These are phyloP conservation scores for Pandemis cinnamomeana DNA, from an alignment of 2,888 invertebrate genomes.

Conservation along the genomic window DNA sequence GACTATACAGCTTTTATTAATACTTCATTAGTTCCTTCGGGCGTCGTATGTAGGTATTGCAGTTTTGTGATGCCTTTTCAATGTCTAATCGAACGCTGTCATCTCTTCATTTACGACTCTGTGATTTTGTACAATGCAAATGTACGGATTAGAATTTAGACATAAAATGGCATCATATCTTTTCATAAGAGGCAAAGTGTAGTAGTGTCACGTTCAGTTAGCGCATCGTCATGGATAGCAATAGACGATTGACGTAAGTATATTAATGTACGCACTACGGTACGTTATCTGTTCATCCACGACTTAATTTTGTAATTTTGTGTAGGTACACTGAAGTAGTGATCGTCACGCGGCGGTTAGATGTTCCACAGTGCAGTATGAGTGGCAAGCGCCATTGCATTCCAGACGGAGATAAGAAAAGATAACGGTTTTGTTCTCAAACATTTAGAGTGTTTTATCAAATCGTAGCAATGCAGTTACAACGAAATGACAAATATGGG, in stretches of 20 bases:
- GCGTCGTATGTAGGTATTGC: no score
- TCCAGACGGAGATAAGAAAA: conserved; percentile 33
- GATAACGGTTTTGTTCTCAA: conserved; percentile 33
- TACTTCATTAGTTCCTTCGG: no score
- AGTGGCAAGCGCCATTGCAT: conserved; percentile 32
- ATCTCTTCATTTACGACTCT: no score
- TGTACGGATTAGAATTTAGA: no score
- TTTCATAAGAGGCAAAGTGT: no score
- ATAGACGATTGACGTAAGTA: neutral
- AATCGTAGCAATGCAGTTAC: conserved; percentile 29
- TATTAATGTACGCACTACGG: neutral
- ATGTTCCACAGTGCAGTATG: conserved; percentile 26
- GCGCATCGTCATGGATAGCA: no score
- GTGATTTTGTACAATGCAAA: no score
- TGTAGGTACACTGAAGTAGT: neutral
- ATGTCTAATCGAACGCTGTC: no score
- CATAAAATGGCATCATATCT: no score
- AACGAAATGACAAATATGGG: conserved; percentile 20
- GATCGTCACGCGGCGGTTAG: neutral
- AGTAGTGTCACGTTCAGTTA: no score
- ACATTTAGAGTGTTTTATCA: conserved; percentile 40
- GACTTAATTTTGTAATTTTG: neutral
- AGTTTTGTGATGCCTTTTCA: no score
- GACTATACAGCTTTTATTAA: no score
- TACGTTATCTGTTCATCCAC: neutral